Base-by-base conservation (phyloP, 92 coral and sea anemone species). In the Montipora capitata region DNA sequence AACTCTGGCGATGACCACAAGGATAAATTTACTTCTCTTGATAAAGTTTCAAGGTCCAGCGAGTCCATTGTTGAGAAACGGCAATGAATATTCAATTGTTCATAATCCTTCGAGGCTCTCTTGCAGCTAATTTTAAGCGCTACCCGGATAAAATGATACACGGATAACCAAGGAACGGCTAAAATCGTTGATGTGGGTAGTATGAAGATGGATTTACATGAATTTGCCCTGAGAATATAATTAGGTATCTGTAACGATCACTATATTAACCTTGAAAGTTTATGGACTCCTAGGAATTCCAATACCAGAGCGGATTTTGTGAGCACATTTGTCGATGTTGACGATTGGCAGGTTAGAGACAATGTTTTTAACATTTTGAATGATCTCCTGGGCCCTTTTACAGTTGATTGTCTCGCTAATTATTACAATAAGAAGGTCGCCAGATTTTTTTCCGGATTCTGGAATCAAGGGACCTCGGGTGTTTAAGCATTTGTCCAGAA, bases 371-470 rank as follows among this genome's bases (percentile, higher is more conserved):
- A 45, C 51, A 45, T 45, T 45, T 45, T 45, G 51, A 45, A 45
- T 45, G 51, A 45, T 8, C 9, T 8, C 51, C 9, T 5, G 6
- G 51, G 89, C 11, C 83, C 89, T 10, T 83, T 76, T 38, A 76
- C 89, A 35, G 85, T 85, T 38, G 78, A 48, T 64, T 78, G 85
- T 39, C 66, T 48, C 35, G 85, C 90, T 15, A 78, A 67, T 16
- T 86, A 41, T 75, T 77, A 85, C 68, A 85, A 77, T 41, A 64
- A 49, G 13, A 40, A 62, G 76, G 14, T 85, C 45, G 9, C 68
- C 17, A 45, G 76, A 27, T 27, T 27, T 0, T 27, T 27, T 27
- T 27, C 35, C 35, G 1, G 35, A 0, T 27, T 56, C 52, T 77
- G 49, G 81, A 61, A 77, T 68, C 68, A 20, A 10, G 81, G 40